Evolutionary conservation across 2,888 invertebrate species (phyloP), one percentile per base, ranked within the genome.

Genomic region (Argynnis bischoffii): DNA sequence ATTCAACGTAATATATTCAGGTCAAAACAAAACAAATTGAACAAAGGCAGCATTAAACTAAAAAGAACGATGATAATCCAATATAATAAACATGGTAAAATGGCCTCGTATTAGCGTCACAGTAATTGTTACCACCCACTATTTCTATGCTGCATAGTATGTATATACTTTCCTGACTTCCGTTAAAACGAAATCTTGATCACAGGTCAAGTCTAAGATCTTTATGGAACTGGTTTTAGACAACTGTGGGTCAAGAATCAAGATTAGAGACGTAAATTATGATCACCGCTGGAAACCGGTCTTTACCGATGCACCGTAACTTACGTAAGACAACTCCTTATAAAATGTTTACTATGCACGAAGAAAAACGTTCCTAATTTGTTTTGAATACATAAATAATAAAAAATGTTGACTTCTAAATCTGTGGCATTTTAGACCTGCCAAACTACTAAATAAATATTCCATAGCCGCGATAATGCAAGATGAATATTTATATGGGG

Each of bases 221-320:
- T 67, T 57, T 69, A 81, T 77, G 80, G 79, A 86, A 87, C 86
- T 85, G 82, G 86, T 83, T 80, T 76, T 69, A 77, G 78, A 82
- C 86, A 83, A 80, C 87, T 90, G 86, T 90, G 88, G 91, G 91
- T 91, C 92, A 92, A 90, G 75, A 87, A 86, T 88, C 90, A 89
- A 89, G 77, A 89, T 89, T 88, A 87, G 84, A 84, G 82, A 85
- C 84, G 79, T 79, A 86, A 88, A 85, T 87, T 86, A 88, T 80
- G 78, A 80, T 77, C 79, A 75, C 76, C 77, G 76, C 51, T 69
- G 70, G 69, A 75, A 87, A 90, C 92, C 90, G 89, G 91, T 90
- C 78, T 71, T 76, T 79, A 77, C 76, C 83, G 84, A 87, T 87
- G 89, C 88, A 87, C 83, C 67, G 74, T 61, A 72, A 68, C 72